phyloP scores from a whole-genome alignment of 2,797 vertebrate genomes.

The Molossus molossus region DNA sequence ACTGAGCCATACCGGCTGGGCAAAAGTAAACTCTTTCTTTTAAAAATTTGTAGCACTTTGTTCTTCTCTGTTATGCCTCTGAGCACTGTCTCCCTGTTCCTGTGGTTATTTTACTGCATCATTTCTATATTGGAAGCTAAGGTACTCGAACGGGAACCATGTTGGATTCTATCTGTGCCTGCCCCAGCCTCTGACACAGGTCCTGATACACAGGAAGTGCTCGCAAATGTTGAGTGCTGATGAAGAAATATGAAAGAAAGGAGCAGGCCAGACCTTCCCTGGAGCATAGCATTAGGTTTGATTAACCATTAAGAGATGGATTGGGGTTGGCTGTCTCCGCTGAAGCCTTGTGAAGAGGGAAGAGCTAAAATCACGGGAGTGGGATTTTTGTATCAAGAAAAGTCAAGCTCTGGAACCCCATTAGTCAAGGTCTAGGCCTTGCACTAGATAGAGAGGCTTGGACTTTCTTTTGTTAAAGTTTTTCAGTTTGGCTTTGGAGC shows the following conservation, averaged over 20 bases:
- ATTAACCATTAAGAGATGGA: neutral
- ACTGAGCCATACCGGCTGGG: too few species aligned
- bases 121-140: constrained; percentile 47
- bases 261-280: neutral
- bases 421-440: neutral
- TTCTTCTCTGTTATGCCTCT: neutral
- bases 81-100: constrained; percentile 35
- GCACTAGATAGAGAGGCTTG: constrained; percentile 43
- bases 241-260: constrained; percentile 6
- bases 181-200: neutral
- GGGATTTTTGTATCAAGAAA: neutral
- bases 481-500: constrained; percentile 46
- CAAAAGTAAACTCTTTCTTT: constrained; percentile 17
- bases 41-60: neutral
- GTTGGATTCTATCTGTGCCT: neutral
- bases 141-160: neutral
- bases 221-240: neutral
- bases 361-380: neutral
- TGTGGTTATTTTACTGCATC: neutral
- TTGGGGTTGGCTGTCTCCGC: neutral
- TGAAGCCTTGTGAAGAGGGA: constrained; percentile 6
- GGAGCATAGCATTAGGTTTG: neutral
- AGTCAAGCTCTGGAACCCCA: neutral
- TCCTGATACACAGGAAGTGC: neutral
- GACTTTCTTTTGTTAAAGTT: constrained; percentile 46